Evolutionary conservation across 2,113 vertebrate genomes (phyloP), one percentile per base, ranked within the genome.

Genomic region (Vulpes vulpes): DNA sequence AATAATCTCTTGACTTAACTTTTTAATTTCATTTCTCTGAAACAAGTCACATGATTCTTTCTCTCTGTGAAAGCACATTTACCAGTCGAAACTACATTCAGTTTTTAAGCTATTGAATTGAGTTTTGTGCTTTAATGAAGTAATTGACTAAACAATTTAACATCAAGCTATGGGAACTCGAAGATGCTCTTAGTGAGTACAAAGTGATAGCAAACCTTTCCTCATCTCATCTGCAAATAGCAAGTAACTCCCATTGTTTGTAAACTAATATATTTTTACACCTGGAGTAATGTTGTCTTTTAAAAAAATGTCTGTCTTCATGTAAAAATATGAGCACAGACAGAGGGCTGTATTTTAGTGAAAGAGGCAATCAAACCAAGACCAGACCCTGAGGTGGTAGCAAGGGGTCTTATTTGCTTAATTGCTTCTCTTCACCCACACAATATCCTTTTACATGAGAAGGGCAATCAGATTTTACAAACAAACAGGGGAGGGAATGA

Each of bases 21-120:
- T 49, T 69, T 89, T 95, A 65, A 83, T 84, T 93, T 92, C n/a
- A 88, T 82, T 96, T 97, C 59, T 92, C 3, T 35, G 43, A 90
- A 64, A 88, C 35, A 76, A 84, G 19, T 17, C 19, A n/a, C 59
- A 69, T 74, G 22, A 62, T 67, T 81, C n/a, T 83, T 67, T 81
- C 30, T 83, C 3, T 95, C 32, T 35, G 10, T 74, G 35, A 83
- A 71, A 94, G 16, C 43, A 67, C 20, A 89, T 25, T 95, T 49
- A 88, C 4, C 32, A 76, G 51, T 59, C 55, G 27, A 79, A 96
- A 91, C 5, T 19, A 0, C 38, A 71, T 83, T 92, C 73, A 32
- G 14, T 38, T 81, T 89, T 87, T 81, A 84, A 97, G n/a, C 9
- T 64, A 51, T 67, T 83, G 51, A 90, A 96, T 96, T 87, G 74